Evolutionary conservation across 1,140 invertebrate species (phyloP).

Genomic region (Micrasema longulum): DNA sequence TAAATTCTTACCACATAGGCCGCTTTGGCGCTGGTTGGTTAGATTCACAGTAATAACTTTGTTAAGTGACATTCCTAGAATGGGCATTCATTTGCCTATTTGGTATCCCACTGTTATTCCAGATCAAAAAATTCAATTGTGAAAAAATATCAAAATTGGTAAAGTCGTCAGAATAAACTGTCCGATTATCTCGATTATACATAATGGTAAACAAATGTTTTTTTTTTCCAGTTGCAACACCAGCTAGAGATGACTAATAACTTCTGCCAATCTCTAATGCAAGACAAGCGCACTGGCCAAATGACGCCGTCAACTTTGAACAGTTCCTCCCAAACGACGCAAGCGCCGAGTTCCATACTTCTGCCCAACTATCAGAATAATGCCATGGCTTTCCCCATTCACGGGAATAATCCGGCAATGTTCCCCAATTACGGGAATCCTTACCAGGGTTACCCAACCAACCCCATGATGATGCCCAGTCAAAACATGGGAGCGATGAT

Average conservation of each 20-base stretch:
- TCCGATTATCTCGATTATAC: neutral
- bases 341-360: constrained; percentile 16
- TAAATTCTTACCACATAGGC: too few species aligned
- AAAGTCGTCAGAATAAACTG: too few species aligned
- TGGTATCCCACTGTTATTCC: too few species aligned
- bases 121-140: too few species aligned
- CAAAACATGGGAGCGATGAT: neutral
- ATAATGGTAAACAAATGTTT: constrained; percentile 1
- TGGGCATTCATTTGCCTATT: too few species aligned
- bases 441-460: constrained; percentile 6
- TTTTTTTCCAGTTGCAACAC: constrained; percentile 50
- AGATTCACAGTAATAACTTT: too few species aligned
- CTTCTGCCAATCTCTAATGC: constrained; percentile 49
- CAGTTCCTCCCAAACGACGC: constrained; percentile 29
- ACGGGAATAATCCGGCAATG: neutral
- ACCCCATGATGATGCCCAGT: constrained; percentile 15
- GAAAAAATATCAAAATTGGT: too few species aligned
- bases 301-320: constrained; percentile 18
- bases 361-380: constrained; percentile 39
- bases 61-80: too few species aligned
- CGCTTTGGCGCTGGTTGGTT: too few species aligned
- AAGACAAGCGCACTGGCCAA: constrained; percentile 40
- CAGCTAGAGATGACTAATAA: constrained; percentile 53
- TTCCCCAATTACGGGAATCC: constrained; percentile 20
- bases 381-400: neutral